Evolutionary conservation across 1,140 invertebrate genomes (phyloP).

Genomic region (Cotesia glomerata): DNA sequence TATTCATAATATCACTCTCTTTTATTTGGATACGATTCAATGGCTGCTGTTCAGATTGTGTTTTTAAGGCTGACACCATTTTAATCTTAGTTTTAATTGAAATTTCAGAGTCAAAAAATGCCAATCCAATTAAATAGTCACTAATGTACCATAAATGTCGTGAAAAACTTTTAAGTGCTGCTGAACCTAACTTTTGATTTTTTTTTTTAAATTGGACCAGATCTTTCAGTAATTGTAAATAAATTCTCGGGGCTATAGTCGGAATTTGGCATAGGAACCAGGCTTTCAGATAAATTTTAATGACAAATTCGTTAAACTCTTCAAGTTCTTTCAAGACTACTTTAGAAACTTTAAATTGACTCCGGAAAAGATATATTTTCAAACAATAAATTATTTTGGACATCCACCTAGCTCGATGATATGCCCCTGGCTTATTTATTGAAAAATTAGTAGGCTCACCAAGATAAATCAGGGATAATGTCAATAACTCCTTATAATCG

Average conservation of each 20-base stretch:
- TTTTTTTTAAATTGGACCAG: slow-evolving; percentile 1
- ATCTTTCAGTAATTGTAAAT: slow-evolving; percentile 23
- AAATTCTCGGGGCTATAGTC: background rate
- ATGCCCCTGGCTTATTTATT: slow-evolving; percentile 24
- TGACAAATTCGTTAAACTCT: slow-evolving; percentile 19
- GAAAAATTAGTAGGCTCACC: slow-evolving; percentile 21
- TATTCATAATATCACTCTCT: slow-evolving; percentile 14
- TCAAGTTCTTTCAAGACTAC: background rate
- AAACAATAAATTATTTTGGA: slow-evolving; percentile 26
- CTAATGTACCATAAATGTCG: slow-evolving; percentile 15
- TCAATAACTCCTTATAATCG: slow-evolving; percentile 36
- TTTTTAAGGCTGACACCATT: slow-evolving; percentile 25
- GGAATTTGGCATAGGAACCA: slow-evolving; percentile 14
- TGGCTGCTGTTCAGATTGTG: slow-evolving; percentile 4
- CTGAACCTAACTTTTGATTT: background rate
- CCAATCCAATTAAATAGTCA: slow-evolving; percentile 11
- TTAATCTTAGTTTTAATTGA: slow-evolving; percentile 17
- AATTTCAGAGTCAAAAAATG: slow-evolving; percentile 13
- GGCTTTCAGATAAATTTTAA: slow-evolving; percentile 25
- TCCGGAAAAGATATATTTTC: slow-evolving; percentile 32
- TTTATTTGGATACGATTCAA: slow-evolving; percentile 10
- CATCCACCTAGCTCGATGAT: slow-evolving; percentile 31
- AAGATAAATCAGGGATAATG: slow-evolving; percentile 31
- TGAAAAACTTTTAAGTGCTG: slow-evolving; percentile 16
- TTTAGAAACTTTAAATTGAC: slow-evolving; percentile 10